phyloP scores from a whole-genome alignment of 2,797 vertebrate genomes.

The Sebastes vulpes region DNA sequence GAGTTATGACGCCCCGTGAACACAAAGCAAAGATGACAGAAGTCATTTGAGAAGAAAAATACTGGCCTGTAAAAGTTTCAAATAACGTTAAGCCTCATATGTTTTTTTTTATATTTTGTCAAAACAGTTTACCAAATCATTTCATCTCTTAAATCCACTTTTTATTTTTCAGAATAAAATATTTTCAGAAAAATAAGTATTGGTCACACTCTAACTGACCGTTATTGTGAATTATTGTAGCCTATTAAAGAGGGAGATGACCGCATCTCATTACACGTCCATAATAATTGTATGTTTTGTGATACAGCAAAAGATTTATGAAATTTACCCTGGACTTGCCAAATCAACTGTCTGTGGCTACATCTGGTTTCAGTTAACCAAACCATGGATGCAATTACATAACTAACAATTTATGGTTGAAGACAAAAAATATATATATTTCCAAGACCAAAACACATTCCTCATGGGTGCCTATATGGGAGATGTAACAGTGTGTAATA shows the following conservation, averaged over 20 bases:
- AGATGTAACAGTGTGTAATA: not conserved
- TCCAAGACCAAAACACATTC: conserved; percentile 36
- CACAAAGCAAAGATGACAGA: conserved; percentile 62
- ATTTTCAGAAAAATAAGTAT: not conserved
- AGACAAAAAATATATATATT: conserved; percentile 19
- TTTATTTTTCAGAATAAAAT: conserved; percentile 25
- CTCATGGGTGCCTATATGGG: not conserved
- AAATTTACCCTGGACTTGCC: conserved; percentile 5
- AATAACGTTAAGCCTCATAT: not conserved
- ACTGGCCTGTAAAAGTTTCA: conserved; percentile 11
- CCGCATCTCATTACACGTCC: conserved; percentile 8
- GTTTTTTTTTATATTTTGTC: conserved; percentile 33
- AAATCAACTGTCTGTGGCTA: conserved; percentile 31
- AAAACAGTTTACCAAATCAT: conserved; percentile 32
- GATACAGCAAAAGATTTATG: conserved; percentile 16
- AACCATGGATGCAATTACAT: conserved; percentile 46
- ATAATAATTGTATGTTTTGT: conserved; percentile 37
- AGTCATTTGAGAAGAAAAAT: conserved; percentile 56
- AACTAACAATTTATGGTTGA: conserved; percentile 49
- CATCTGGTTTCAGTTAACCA: conserved; percentile 64
- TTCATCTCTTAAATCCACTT: conserved; percentile 15
- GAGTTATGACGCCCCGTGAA: conserved; percentile 33
- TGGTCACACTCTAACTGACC: conserved; percentile 20
- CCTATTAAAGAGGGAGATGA: conserved; percentile 15
- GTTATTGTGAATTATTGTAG: not conserved